Base-by-base conservation (phyloP, 92 coral and sea anemone species). In the Porites evermanni region DNA sequence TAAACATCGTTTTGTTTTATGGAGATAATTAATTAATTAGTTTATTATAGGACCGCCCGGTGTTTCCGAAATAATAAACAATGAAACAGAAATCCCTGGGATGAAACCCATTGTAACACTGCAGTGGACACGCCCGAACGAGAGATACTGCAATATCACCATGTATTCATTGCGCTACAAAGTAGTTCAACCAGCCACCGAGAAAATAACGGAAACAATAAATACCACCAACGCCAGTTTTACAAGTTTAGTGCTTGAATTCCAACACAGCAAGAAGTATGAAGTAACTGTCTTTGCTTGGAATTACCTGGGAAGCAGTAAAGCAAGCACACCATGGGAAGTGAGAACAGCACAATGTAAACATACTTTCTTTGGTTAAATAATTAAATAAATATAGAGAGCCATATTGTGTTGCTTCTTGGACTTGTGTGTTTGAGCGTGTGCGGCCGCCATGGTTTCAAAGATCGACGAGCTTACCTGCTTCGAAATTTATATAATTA, bases 1-100 rank as follows among this genome's bases (percentile, higher is more conserved):
- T 4, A 38, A 38, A 38, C 47, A 38, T 38, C 6, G 47, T 38
- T 38, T 38, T 38, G 47, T 38, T 38, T 38, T 4, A 4, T 4
- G 47, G 0, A 38, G 6, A 38, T 56, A 14, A 56, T 10, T 14
- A 3, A 8, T 12, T 2, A 2, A 56, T 2, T 56, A 14, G 3
- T 56, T 56, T 56, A 11, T 38, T 47, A 47, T 50, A 79, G 74
- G 84, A 2, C 84, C 74, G 11, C 84, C 84, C 38, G 74, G 67
- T n/a, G 23, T 73, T 12, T 73, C 84, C 11, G 1, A 19, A 17
- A 79, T 79, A 10, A 2, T 44, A 24, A 58, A 56, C 61, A 11
- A 65, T 4, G 47, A 38, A 21, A 65, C 63, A 2, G 64, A 66
- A 26, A 8, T 47, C 1, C n/a, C 64, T 56, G 84, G 84, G n/a